phyloP scores from a whole-genome alignment of 64 coral and sea anemone species.

The Pocillopora damicornis region DNA sequence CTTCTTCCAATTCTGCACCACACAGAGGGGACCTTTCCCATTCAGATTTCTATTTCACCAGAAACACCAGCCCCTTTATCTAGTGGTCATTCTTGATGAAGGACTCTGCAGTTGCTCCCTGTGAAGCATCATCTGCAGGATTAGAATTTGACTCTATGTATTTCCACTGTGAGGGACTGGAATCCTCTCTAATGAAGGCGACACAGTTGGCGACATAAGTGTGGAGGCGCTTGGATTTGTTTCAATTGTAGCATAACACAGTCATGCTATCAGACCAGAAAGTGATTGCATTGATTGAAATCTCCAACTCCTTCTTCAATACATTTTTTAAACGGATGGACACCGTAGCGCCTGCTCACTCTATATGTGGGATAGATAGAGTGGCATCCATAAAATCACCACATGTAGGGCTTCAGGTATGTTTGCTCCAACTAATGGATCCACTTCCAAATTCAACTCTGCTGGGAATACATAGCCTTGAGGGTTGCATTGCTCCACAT shows the following conservation, averaged over 20 bases:
- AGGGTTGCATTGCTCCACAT: too few relatives aligned
- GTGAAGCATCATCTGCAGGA: conserved; percentile 25
- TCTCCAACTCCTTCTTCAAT: conserved; percentile 25
- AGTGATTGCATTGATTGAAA: conserved; percentile 1
- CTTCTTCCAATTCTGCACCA: not conserved
- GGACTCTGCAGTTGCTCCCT: conserved; percentile 7
- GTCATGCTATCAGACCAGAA: conserved; percentile 46
- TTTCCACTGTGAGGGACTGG: conserved; percentile 18
- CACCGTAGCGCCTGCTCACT: conserved; percentile 20
- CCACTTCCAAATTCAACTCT: too few relatives aligned
- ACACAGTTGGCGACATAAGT: conserved; percentile 32
- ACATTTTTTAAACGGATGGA: conserved; percentile 15
- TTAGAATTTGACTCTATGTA: not conserved
- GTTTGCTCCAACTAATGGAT: too few relatives aligned
- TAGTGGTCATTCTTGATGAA: not conserved
- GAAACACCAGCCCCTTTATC: conserved; percentile 8
- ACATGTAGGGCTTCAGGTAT: too few relatives aligned
- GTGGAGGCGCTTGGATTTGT: conserved; percentile 19
- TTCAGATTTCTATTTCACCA: not conserved
- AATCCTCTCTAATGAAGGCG: conserved; percentile 3
- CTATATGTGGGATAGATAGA: conserved; percentile 1
- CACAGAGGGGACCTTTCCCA: not conserved
- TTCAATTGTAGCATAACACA: conserved; percentile 7
- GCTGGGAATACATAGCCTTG: too few relatives aligned
- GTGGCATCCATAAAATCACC: too few relatives aligned